Evolutionary conservation across 2,113 vertebrate species (phyloP).

Genomic region (Oenanthe melanoleuca): DNA sequence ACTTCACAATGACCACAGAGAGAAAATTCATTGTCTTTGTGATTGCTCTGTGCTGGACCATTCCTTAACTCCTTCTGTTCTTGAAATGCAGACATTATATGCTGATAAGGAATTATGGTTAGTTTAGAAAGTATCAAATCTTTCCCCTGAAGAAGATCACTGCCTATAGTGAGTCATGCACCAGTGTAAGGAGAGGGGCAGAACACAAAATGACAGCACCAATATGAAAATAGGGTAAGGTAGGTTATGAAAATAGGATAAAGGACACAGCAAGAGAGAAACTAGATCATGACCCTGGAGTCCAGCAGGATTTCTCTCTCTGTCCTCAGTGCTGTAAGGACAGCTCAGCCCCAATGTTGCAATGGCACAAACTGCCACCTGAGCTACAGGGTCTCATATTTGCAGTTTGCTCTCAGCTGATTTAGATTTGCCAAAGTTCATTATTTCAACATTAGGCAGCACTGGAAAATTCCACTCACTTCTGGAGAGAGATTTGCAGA

Average conservation of each 20-base stretch:
- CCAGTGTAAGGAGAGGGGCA: not conserved
- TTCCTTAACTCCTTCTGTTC: not conserved
- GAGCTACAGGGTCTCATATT: not conserved
- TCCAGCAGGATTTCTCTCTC: not conserved
- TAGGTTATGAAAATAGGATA: not conserved
- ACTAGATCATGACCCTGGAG: not conserved
- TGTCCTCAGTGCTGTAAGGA: not conserved
- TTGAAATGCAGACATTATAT: not conserved
- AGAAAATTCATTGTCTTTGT: not conserved
- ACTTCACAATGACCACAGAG: not conserved
- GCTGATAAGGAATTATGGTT: not conserved
- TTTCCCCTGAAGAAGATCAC: not conserved
- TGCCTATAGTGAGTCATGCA: not conserved
- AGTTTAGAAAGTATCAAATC: not conserved
- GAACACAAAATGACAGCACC: not conserved
- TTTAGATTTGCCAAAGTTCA: conserved; percentile 59
- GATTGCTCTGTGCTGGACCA: not conserved
- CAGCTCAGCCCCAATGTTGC: not conserved
- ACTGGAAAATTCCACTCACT: conserved; percentile 54
- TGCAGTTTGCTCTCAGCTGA: conserved; percentile 33
- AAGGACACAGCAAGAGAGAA: not conserved
- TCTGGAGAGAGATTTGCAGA: not conserved
- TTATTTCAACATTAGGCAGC: conserved; percentile 53
- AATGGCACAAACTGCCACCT: not conserved
- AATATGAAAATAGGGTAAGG: not conserved